A percentile compares a stretch with the other conserved stretches of the same genome.
These are phyloP conservation scores for Entelurus aequoreus DNA, from an alignment of 2,113 vertebrate genomes.

Conservation along the genomic window DNA sequence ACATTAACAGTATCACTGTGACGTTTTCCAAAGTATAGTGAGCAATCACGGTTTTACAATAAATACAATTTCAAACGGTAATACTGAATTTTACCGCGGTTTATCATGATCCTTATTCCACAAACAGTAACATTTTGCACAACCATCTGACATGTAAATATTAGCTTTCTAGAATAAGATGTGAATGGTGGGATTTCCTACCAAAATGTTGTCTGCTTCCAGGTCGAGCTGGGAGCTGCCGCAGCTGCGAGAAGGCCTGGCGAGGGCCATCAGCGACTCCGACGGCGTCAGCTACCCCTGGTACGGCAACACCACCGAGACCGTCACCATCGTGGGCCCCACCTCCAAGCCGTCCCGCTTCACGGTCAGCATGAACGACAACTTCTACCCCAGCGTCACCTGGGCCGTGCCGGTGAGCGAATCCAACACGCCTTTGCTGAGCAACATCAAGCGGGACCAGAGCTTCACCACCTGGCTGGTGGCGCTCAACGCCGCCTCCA, in stretches of 20 bases:
- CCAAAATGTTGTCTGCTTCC: slow-evolving; percentile 12
- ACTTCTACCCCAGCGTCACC: slow-evolving; percentile 98
- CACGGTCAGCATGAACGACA: slow-evolving; percentile 98
- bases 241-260: slow-evolving; percentile 88
- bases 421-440: slow-evolving; percentile 90
- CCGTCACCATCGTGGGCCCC: slow-evolving; percentile 89
- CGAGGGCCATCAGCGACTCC: slow-evolving; percentile 96
- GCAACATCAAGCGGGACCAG: slow-evolving; percentile 95
- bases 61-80: too few relatives aligned
- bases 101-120: too few relatives aligned
- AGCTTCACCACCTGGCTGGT: slow-evolving; percentile 99
- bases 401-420: slow-evolving; percentile 98
- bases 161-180: too few relatives aligned
- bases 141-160: too few relatives aligned
- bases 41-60: too few relatives aligned
- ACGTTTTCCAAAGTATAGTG: too few relatives aligned
- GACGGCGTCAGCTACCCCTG: slow-evolving; percentile 98
- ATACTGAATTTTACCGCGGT: too few relatives aligned
- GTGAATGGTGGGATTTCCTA: background rate
- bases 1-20: too few relatives aligned
- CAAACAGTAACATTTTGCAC: too few relatives aligned
- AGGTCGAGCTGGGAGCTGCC: slow-evolving; percentile 99
- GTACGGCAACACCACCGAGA: slow-evolving; percentile 99
- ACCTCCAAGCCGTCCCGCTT: slow-evolving; percentile 92
- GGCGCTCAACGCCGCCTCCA: slow-evolving; percentile 91